These are phyloP conservation scores for Spilogale gracilis DNA, from an alignment of 2,113 vertebrate species.

Conservation along the genomic window DNA sequence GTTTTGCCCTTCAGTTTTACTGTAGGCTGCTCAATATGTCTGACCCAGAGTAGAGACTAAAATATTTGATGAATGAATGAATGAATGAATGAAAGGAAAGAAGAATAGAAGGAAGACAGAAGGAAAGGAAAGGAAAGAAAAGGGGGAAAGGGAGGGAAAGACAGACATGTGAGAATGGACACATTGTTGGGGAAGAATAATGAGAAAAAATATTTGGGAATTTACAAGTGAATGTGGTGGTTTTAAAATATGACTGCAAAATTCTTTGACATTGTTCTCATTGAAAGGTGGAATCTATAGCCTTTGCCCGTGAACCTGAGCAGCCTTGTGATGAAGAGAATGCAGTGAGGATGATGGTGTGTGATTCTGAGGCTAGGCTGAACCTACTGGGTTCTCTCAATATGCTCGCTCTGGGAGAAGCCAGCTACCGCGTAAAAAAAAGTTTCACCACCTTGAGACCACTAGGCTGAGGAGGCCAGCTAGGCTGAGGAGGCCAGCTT, in stretches of 20 bases:
- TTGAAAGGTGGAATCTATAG: neutral
- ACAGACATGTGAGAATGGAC: neutral
- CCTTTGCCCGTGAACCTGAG: neutral
- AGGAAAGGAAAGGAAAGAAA: no score
- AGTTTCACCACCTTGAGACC: neutral
- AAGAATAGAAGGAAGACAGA: no score
- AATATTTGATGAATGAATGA: neutral
- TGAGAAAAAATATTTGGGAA: constrained; percentile 5
- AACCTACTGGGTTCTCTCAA: neutral
- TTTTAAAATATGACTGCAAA: constrained; percentile 1
- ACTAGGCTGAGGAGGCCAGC: neutral
- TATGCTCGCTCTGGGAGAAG: neutral
- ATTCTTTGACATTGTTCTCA: neutral
- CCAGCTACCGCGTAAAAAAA: neutral
- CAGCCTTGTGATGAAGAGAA: neutral
- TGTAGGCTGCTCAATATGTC: neutral
- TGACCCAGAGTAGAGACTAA: neutral
- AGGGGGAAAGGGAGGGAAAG: neutral
- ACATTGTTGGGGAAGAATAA: neutral
- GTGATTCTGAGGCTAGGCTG: neutral
- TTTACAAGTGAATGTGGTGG: neutral
- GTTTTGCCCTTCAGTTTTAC: neutral
- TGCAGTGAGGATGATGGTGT: neutral
- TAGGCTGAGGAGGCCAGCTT: neutral
- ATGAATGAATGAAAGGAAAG: neutral